These are phyloP conservation scores for Pterois miles DNA, from an alignment of 2,797 vertebrate species.

Conservation along the genomic window DNA sequence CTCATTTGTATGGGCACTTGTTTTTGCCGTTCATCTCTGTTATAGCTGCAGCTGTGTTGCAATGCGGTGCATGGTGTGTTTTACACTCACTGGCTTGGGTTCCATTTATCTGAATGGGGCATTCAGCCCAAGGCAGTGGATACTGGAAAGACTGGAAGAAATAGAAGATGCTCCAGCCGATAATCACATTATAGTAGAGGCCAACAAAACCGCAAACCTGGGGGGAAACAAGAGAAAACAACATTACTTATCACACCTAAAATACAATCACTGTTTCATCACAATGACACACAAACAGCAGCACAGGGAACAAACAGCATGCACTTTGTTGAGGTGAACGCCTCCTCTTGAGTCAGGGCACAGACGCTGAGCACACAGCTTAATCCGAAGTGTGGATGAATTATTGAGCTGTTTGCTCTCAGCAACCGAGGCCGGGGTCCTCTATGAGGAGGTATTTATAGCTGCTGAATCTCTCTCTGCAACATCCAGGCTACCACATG, in stretches of 20 bases:
- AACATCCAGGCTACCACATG: conserved; percentile 57
- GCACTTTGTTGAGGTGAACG: conserved; percentile 10
- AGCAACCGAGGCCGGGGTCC: conserved; percentile 57
- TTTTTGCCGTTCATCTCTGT: not conserved
- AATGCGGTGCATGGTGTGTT: not conserved
- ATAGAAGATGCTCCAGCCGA: conserved; percentile 97
- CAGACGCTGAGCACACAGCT: conserved; percentile 49
- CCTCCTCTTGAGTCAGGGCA: conserved; percentile 26
- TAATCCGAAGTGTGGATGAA: conserved; percentile 71
- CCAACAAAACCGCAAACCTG: conserved; percentile 92
- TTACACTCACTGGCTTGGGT: conserved; percentile 85
- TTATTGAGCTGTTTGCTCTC: conserved; percentile 84
- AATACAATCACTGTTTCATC: conserved; percentile 3
- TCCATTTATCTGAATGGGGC: conserved; percentile 90
- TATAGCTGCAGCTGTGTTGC: conserved; percentile 2
- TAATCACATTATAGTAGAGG: conserved; percentile 96
- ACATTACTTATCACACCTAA: not conserved
- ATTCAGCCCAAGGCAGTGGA: conserved; percentile 95
- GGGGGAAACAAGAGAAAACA: conserved; percentile 11
- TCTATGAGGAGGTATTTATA: conserved; percentile 82
- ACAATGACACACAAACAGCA: conserved; percentile 17
- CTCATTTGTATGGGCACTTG: not conserved
- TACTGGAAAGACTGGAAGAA: conserved; percentile 97
- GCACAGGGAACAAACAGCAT: not conserved
- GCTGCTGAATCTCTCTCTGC: conserved; percentile 64